Evolutionary conservation across 2,113 vertebrate species (phyloP).

Genomic region (Columbina picui): DNA sequence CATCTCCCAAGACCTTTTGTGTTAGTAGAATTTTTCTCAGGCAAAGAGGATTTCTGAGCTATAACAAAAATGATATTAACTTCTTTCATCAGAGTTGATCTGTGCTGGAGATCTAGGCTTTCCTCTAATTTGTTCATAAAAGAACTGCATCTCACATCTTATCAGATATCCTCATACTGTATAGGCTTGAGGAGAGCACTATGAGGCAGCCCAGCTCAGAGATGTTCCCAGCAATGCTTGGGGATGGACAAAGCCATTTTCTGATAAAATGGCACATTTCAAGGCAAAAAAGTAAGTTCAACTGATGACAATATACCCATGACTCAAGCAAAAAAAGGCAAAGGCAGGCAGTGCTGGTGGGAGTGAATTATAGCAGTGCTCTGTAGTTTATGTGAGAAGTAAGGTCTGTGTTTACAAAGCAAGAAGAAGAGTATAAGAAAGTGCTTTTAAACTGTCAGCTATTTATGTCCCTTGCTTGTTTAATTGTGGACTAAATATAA

Average conservation of each 20-base stretch:
- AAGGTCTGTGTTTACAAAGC: conserved; percentile 36
- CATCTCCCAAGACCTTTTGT: neutral
- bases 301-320: neutral
- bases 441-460: conserved; percentile 59
- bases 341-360: neutral
- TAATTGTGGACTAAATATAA: conserved; percentile 29
- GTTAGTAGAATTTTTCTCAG: neutral
- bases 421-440: neutral
- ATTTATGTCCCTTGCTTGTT: neutral
- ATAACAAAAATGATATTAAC: neutral
- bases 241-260: neutral
- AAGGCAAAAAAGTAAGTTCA: neutral
- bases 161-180: rapidly evolving
- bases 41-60: neutral
- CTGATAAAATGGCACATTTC: neutral
- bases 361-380: neutral
- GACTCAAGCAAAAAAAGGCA: neutral
- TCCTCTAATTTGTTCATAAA: neutral
- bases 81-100: neutral
- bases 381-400: conserved; percentile 12
- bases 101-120: neutral
- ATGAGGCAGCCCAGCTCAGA: neutral
- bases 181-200: neutral
- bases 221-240: neutral
- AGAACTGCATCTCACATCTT: neutral